These are phyloP conservation scores for Phytoseiulus persimilis DNA, from an alignment of 2,888 invertebrate species.

Conservation along the genomic window DNA sequence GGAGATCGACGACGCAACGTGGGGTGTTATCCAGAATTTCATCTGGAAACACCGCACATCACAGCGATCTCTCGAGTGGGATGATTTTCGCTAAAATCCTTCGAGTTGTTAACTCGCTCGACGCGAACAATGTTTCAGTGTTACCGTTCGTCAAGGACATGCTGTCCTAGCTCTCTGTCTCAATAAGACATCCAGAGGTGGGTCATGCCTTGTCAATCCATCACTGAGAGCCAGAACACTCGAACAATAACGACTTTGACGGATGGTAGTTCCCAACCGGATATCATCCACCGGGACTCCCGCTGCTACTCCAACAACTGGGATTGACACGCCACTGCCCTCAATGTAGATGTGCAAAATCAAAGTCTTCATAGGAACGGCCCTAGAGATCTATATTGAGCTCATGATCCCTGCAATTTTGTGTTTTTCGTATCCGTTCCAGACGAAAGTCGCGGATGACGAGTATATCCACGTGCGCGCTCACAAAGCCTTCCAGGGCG, in stretches of 20 bases:
- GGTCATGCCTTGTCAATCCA: neutral
- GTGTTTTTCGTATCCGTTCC: neutral
- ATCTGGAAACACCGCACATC: no score
- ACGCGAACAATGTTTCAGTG: neutral
- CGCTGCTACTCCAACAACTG: neutral
- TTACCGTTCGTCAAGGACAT: neutral
- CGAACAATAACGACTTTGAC: neutral
- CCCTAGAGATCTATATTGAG: no score
- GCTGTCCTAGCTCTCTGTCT: neutral
- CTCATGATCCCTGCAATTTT: no score
- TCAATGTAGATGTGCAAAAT: neutral
- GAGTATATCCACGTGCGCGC: constrained; percentile 44
- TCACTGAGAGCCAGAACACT: neutral
- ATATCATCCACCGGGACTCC: neutral
- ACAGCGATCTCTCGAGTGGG: no score
- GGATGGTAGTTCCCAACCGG: neutral
- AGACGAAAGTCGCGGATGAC: constrained; percentile 43
- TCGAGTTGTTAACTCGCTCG: neutral
- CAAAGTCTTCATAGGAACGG: neutral
- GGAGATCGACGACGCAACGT: no score
- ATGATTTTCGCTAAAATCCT: neutral
- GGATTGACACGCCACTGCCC: no score
- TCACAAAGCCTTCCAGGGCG: constrained; percentile 44
- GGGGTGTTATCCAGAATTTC: no score
- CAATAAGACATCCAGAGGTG: neutral